These are phyloP conservation scores for Prionailurus viverrinus DNA, from an alignment of 2,113 vertebrate genomes.

Conservation along the genomic window DNA sequence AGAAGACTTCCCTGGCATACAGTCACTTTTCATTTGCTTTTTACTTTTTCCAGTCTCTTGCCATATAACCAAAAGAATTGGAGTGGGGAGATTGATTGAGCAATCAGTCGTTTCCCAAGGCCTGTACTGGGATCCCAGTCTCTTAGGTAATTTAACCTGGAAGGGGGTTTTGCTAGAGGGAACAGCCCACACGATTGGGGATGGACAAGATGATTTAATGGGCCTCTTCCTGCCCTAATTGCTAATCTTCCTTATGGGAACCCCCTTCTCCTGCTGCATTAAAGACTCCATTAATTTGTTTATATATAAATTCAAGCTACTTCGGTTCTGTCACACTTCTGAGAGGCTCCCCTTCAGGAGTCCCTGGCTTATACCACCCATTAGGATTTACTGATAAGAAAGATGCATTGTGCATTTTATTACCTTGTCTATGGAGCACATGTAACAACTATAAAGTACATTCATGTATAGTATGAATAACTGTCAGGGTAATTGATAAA, in stretches of 20 bases:
- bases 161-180: slow-evolving; percentile 50
- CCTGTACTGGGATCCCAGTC: not conserved
- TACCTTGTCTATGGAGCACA: slow-evolving; percentile 66
- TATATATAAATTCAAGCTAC: slow-evolving; percentile 73
- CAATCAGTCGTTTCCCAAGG: slow-evolving; percentile 38
- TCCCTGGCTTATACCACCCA: slow-evolving; percentile 11
- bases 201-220: slow-evolving; percentile 66
- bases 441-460: slow-evolving; percentile 75
- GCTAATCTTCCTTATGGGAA: slow-evolving; percentile 69
- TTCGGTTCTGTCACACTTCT: slow-evolving; percentile 37
- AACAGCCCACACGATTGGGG: not conserved
- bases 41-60: slow-evolving; percentile 18
- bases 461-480: slow-evolving; percentile 67
- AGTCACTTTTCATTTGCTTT: slow-evolving; percentile 39
- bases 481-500: slow-evolving; percentile 80
- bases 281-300: slow-evolving; percentile 79
- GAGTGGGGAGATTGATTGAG: slow-evolving; percentile 45
- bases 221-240: slow-evolving; percentile 63
- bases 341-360: slow-evolving; percentile 55
- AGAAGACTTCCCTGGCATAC: not conserved
- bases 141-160: slow-evolving; percentile 62
- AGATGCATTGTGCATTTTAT: slow-evolving; percentile 73
- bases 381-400: slow-evolving; percentile 73
- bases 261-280: slow-evolving; percentile 56
- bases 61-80: slow-evolving; percentile 19